Percentiles rank a stretch among this genome's conserved stretches.
These are phyloP conservation scores for Masnerella sp. DNA, from an alignment of 2,888 invertebrate genomes.

Conservation along the genomic window DNA sequence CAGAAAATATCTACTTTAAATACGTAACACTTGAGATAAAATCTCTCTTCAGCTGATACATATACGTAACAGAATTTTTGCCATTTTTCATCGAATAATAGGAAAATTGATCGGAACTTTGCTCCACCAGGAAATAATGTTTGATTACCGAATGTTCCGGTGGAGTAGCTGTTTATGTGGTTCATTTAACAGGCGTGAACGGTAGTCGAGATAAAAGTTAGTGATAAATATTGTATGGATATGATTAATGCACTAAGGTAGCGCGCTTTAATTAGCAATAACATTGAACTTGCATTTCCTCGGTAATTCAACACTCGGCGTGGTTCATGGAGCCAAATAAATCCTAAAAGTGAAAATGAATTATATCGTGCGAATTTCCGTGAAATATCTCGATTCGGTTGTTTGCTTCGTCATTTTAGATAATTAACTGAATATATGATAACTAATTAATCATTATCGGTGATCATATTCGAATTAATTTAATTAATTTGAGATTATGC, in stretches of 20 bases:
- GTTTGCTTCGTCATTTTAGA: too few species aligned
- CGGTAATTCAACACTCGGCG: neutral
- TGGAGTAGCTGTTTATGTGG: slow-evolving; percentile 11
- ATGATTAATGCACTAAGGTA: neutral
- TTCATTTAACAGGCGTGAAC: slow-evolving; percentile 35
- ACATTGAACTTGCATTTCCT: slow-evolving; percentile 16
- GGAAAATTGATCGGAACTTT: slow-evolving; percentile 19
- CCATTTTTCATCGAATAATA: neutral
- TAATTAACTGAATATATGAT: too few species aligned
- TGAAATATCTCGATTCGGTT: too few species aligned
- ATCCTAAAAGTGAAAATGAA: slow-evolving; percentile 1
- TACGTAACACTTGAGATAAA: neutral
- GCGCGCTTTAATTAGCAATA: slow-evolving; percentile 2
- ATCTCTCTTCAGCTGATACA: too few species aligned
- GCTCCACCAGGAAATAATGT: neutral
- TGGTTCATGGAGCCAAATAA: neutral
- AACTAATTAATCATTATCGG: neutral
- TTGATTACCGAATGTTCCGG: slow-evolving; percentile 7
- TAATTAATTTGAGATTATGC: too few species aligned
- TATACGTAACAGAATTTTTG: too few species aligned
- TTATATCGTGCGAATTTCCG: too few species aligned
- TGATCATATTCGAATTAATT: neutral
- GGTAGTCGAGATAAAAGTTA: neutral
- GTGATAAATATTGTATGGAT: neutral
- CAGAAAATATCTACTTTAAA: too few species aligned